phyloP scores from a whole-genome alignment of 2,797 vertebrate species.

The Taenioides sp. region DNA sequence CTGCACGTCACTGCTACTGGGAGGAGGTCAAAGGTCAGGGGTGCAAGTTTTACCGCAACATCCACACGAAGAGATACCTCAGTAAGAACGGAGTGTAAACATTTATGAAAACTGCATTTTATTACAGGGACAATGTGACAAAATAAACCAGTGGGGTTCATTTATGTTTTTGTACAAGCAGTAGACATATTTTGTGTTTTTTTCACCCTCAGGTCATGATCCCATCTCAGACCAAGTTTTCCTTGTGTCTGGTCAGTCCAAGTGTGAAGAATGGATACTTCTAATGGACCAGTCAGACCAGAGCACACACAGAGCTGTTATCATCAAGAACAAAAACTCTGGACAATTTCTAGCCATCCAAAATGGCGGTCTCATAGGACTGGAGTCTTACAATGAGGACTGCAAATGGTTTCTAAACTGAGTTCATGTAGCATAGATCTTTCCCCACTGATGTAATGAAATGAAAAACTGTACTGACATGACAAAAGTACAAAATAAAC shows the following conservation, averaged over 20 bases:
- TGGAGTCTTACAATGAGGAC: slow-evolving; percentile 42
- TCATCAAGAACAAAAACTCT: slow-evolving; percentile 57
- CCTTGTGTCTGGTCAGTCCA: slow-evolving; percentile 24
- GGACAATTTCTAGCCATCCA: slow-evolving; percentile 52
- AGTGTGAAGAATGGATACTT: slow-evolving; percentile 57
- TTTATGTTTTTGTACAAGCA: slow-evolving; percentile 29
- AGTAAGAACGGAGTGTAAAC: slow-evolving; percentile 16
- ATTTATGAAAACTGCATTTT: slow-evolving; percentile 48
- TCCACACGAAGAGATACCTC: slow-evolving; percentile 42
- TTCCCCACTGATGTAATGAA: slow-evolving; percentile 12
- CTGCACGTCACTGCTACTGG: slow-evolving; percentile 41
- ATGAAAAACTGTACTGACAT: slow-evolving; percentile 20
- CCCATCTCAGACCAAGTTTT: slow-evolving; percentile 24
- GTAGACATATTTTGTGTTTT: background rate
- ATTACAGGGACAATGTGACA: slow-evolving; percentile 50
- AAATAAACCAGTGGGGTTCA: slow-evolving; percentile 17
- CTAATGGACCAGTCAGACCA: slow-evolving; percentile 52
- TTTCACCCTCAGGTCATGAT: slow-evolving; percentile 43
- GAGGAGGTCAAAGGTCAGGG: slow-evolving; percentile 51
- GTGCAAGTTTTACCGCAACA: slow-evolving; percentile 59
- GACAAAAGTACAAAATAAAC: slow-evolving; percentile 32
- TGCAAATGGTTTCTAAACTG: slow-evolving; percentile 61
- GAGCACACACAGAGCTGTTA: slow-evolving; percentile 44
- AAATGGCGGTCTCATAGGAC: slow-evolving; percentile 32
- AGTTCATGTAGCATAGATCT: background rate